Conservation (phyloP, 2,888 invertebrate species). For the Cataglyphis altisquamis region DNA sequence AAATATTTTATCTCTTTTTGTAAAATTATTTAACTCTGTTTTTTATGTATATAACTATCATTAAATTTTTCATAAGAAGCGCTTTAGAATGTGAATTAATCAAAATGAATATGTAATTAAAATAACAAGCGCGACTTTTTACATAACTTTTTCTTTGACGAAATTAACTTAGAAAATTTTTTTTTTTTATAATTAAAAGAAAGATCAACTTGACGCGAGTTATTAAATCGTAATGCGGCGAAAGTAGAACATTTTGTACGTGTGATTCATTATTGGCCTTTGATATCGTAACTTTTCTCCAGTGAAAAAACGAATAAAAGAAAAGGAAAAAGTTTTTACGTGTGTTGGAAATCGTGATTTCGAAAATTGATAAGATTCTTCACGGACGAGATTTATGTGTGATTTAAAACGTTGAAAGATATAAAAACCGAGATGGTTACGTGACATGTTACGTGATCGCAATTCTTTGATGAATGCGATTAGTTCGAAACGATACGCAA, state of each 20-base stretch:
- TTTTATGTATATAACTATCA: neutral
- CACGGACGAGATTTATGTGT: neutral
- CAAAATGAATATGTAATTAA: neutral
- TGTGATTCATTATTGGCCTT: neutral
- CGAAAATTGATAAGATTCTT: neutral
- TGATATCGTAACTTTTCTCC: neutral
- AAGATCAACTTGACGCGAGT: neutral
- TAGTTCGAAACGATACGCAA: neutral
- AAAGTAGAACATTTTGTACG: neutral
- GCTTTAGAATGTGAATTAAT: neutral
- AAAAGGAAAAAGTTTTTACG: neutral
- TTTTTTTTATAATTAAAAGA: neutral
- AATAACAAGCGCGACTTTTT: neutral
- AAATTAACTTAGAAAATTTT: neutral
- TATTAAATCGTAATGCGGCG: neutral
- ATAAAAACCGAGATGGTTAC: neutral
- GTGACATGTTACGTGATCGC: neutral
- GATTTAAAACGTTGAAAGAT: neutral
- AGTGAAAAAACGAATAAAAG: neutral
- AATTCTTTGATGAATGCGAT: conserved; percentile 17
- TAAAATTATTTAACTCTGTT: neutral
- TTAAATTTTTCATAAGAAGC: neutral
- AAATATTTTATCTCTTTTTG: neutral
- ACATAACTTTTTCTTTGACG: neutral
- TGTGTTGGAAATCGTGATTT: neutral